Conservation (phyloP, 2,888 invertebrate species). For the Stenurella melanura region DNA sequence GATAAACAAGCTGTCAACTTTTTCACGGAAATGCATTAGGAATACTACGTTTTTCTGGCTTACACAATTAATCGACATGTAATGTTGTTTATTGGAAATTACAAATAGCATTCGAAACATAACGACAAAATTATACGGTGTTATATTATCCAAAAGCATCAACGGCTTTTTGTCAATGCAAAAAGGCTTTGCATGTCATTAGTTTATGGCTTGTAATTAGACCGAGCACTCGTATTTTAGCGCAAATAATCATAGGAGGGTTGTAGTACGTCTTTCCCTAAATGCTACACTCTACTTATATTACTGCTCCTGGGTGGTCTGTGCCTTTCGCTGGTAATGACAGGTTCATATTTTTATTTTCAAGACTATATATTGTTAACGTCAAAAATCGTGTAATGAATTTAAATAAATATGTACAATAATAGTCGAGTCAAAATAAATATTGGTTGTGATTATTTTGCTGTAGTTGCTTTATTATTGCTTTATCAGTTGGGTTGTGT, state of each 20-base stretch:
- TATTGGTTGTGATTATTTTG: no score
- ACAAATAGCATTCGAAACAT: constrained; percentile 13
- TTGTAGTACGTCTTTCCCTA: constrained; percentile 6
- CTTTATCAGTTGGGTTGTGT: no score
- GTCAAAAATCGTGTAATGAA: no score
- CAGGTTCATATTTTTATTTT: not conserved
- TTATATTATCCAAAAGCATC: constrained; percentile 42
- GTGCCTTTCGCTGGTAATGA: not conserved
- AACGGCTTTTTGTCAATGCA: constrained; percentile 53
- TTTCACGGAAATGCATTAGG: not conserved
- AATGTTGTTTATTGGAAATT: constrained; percentile 23
- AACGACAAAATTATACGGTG: constrained; percentile 25
- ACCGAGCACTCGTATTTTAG: constrained; percentile 21
- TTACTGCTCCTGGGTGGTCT: constrained; percentile 16
- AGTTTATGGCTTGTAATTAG: constrained; percentile 56
- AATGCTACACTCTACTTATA: constrained; percentile 18
- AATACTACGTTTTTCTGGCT: not conserved
- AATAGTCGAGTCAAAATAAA: no score
- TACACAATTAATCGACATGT: not conserved
- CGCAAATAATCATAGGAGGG: constrained; percentile 22
- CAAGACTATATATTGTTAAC: not conserved
- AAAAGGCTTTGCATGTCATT: constrained; percentile 55
- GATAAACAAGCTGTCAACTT: constrained; percentile 2
- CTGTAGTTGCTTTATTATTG: no score
- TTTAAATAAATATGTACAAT: no score